These are phyloP conservation scores for Drosophila flavopinicola DNA, from an alignment of 2,888 invertebrate genomes.

Conservation along the genomic window DNA sequence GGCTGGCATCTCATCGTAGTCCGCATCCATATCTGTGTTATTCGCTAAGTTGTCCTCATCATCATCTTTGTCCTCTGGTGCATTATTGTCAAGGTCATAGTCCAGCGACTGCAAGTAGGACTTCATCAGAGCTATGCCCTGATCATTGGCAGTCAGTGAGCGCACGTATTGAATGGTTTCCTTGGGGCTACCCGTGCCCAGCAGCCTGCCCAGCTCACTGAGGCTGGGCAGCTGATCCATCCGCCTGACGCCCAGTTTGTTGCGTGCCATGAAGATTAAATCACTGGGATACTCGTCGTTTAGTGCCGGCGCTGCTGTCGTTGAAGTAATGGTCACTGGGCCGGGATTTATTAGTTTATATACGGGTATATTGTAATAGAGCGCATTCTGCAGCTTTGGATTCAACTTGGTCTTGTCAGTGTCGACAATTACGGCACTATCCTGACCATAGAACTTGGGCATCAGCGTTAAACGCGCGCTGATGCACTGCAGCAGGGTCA, in stretches of 20 bases:
- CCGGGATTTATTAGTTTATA: conserved; percentile 62
- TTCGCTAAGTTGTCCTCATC: conserved; percentile 43
- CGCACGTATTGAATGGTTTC: conserved; percentile 80
- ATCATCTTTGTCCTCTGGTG: conserved; percentile 2
- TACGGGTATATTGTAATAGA: conserved; percentile 60
- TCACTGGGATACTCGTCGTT: conserved; percentile 73
- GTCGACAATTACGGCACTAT: conserved; percentile 67
- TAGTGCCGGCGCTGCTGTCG: conserved; percentile 22
- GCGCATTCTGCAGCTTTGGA: conserved; percentile 54
- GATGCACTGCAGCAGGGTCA: conserved; percentile 56
- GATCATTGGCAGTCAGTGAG: conserved; percentile 68
- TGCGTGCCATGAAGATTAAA: conserved; percentile 74
- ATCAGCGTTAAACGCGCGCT: conserved; percentile 22
- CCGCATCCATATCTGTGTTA: conserved; percentile 32
- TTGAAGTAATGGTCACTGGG: conserved; percentile 13
- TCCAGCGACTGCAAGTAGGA: conserved; percentile 75
- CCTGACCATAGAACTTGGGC: conserved; percentile 64
- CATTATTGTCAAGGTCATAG: conserved; percentile 48
- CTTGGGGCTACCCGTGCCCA: conserved; percentile 70
- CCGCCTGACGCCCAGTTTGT: conserved; percentile 73
- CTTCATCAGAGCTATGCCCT: conserved; percentile 77
- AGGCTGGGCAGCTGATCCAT: conserved; percentile 74
- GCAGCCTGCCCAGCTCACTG: conserved; percentile 70
- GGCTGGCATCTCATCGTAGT: conserved; percentile 31
- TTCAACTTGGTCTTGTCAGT: conserved; percentile 37